A percentile compares a stretch with the other conserved stretches of the same genome.
Conservation (phyloP, 2,113 vertebrate species). For the Gallinago undulata region DNA sequence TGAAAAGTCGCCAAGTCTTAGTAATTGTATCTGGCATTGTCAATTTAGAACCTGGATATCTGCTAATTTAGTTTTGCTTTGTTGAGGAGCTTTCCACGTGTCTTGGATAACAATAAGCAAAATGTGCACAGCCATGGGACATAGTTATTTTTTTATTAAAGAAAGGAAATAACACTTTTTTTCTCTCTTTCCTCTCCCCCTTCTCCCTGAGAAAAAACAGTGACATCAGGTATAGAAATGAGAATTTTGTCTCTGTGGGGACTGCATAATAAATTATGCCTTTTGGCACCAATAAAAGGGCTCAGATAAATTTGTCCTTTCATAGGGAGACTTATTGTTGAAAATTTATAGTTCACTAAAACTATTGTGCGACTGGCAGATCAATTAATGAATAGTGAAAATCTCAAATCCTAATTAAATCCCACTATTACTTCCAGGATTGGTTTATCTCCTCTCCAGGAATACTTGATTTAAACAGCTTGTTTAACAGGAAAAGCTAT, state of each 20-base stretch:
- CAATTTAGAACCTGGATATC: background rate
- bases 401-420: constrained; percentile 37
- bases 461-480: constrained; percentile 36
- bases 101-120: background rate
- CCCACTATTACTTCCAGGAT: background rate
- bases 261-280: background rate
- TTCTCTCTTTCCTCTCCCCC: background rate
- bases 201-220: background rate
- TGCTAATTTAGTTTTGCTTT: background rate
- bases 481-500: constrained; percentile 30
- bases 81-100: background rate
- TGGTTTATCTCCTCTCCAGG: constrained; percentile 5
- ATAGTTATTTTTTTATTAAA: background rate
- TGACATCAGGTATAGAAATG: background rate
- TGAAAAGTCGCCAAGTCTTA: background rate
- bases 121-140: background rate
- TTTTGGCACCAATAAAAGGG: background rate
- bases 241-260: background rate
- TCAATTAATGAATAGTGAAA: constrained; percentile 3
- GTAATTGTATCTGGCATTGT: background rate
- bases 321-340: background rate
- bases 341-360: background rate
- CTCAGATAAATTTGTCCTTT: background rate
- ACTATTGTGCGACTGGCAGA: background rate
- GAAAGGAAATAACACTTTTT: background rate